These are phyloP conservation scores for Sebastes fasciatus DNA, from an alignment of 2,113 vertebrate species.

Conservation along the genomic window DNA sequence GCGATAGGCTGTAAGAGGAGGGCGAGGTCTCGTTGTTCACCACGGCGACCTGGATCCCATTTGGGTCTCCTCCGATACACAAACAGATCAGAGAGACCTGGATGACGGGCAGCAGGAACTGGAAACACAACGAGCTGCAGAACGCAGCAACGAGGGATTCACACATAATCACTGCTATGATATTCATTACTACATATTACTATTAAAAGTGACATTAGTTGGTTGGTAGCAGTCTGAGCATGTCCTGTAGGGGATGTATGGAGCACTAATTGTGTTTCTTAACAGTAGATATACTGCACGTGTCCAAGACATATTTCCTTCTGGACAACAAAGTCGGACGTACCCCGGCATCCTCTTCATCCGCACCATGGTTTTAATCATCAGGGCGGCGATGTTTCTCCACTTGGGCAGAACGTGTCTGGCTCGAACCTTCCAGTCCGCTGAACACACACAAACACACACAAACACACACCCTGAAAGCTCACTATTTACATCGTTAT, in stretches of 20 bases:
- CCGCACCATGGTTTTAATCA: constrained; percentile 84
- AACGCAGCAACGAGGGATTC: not conserved
- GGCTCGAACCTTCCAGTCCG: constrained; percentile 81
- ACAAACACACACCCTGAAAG: constrained; percentile 8
- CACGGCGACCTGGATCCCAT: constrained; percentile 82
- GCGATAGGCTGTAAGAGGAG: constrained; percentile 66
- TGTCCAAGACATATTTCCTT: too few species aligned
- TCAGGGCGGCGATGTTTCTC: constrained; percentile 84
- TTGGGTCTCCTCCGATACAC: constrained; percentile 84
- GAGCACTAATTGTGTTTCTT: too few species aligned
- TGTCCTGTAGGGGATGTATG: too few species aligned
- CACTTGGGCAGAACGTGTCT: constrained; percentile 82
- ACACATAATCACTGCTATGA: not conserved
- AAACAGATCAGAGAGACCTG: constrained; percentile 86
- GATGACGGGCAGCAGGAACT: constrained; percentile 87
- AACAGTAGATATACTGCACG: too few species aligned
- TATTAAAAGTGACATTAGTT: too few species aligned
- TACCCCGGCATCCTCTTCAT: constrained; percentile 87
- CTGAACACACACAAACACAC: constrained; percentile 58
- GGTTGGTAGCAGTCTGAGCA: too few species aligned
- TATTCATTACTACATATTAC: not conserved
- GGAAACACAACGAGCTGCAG: constrained; percentile 85
- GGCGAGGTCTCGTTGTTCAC: constrained; percentile 85
- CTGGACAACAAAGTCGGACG: not conserved
- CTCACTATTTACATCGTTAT: not conserved